A percentile compares a stretch with the other conserved stretches of the same genome.
Evolutionary conservation across 2,888 invertebrate species (phyloP).

Genomic region (Ophonus ardosiacus): DNA sequence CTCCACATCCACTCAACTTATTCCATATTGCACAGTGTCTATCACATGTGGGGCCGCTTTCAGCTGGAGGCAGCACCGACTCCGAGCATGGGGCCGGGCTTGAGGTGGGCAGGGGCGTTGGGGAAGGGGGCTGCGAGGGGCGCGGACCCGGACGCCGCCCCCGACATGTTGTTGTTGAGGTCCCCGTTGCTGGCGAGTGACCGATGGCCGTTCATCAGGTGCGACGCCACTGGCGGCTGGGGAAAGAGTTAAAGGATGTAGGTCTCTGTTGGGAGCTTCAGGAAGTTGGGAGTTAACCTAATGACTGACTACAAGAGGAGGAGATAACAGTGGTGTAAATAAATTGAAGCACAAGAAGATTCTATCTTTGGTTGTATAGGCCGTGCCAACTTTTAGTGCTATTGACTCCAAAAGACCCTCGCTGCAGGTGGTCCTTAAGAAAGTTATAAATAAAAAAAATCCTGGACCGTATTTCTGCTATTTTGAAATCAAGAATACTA

Average conservation of each 20-base stretch:
- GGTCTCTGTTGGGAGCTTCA: neutral
- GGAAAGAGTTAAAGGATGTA: conserved; percentile 1
- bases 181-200: conserved; percentile 78
- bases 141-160: conserved; percentile 73
- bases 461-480: too few species aligned
- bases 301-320: too few species aligned
- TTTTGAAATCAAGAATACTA: too few species aligned
- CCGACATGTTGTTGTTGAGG: conserved; percentile 84
- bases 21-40: neutral
- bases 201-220: conserved; percentile 78
- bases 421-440: too few species aligned
- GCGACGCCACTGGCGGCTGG: conserved; percentile 73
- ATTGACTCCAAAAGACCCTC: too few species aligned
- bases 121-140: conserved; percentile 68
- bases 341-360: too few species aligned
- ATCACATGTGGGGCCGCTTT: conserved; percentile 74
- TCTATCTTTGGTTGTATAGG: too few species aligned
- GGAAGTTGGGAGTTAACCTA: neutral
- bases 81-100: conserved; percentile 77
- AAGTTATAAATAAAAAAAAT: too few species aligned
- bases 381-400: too few species aligned
- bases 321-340: too few species aligned
- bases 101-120: conserved; percentile 74
- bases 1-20: conserved; percentile 3
- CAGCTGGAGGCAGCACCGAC: conserved; percentile 78